phyloP scores from a whole-genome alignment of 2,797 vertebrate species.

The Oreochromis mossambicus region DNA sequence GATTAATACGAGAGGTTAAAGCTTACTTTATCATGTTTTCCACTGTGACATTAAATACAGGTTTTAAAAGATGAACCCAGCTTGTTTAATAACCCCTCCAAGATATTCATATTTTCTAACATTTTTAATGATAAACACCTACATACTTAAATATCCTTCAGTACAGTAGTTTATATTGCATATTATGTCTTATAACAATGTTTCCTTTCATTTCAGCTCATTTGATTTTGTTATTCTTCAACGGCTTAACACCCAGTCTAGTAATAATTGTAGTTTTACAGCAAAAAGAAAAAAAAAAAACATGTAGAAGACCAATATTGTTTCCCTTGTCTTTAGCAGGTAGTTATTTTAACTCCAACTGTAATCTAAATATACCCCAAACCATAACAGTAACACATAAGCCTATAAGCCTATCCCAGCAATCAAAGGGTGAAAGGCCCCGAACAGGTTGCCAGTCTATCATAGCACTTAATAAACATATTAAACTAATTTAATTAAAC shows the following conservation, averaged over 20 bases:
- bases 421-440: too few species aligned
- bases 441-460: too few species aligned
- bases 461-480: too few species aligned
- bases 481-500: too few species aligned
- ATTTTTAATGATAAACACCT: not conserved
- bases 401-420: too few species aligned
- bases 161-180: not conserved
- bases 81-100: not conserved
- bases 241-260: not conserved
- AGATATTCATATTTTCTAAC: not conserved
- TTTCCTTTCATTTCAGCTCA: not conserved
- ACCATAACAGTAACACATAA: not conserved
- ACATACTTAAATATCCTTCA: not conserved
- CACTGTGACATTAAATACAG: not conserved
- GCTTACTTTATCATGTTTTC: not conserved
- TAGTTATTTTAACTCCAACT: not conserved
- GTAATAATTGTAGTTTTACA: not conserved
- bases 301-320: not conserved
- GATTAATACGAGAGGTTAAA: not conserved
- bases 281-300: not conserved
- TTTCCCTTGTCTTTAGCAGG: not conserved
- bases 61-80: not conserved
- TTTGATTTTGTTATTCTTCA: not conserved
- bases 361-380: not conserved
- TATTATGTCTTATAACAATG: not conserved